phyloP scores from a whole-genome alignment of 2,113 vertebrate species.

The Pseudonaja textilis region DNA sequence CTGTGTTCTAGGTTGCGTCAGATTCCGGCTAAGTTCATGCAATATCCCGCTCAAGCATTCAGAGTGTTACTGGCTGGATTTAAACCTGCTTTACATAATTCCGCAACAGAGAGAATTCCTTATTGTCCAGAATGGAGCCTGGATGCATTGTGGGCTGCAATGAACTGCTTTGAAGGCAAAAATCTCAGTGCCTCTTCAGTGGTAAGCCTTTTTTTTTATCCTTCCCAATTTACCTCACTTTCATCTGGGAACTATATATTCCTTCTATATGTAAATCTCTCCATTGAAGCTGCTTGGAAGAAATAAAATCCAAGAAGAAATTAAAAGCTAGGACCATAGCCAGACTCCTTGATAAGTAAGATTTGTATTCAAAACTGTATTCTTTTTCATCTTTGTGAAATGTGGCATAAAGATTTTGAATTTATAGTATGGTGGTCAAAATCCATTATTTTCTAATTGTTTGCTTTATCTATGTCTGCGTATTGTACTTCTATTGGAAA shows the following conservation, averaged over 20 bases:
- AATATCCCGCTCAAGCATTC: constrained; percentile 75
- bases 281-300: neutral
- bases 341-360: neutral
- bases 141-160: constrained; percentile 78
- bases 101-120: constrained; percentile 68
- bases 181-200: constrained; percentile 73
- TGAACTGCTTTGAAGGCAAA: constrained; percentile 76
- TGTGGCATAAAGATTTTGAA: neutral
- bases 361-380: neutral
- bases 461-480: too few relatives aligned
- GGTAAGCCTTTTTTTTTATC: constrained; percentile 60
- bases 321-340: neutral
- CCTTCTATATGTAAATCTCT: neutral
- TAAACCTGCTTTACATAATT: constrained; percentile 69
- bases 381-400: neutral
- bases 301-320: neutral
- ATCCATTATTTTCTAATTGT: neutral
- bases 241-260: neutral
- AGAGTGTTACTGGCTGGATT: constrained; percentile 81
- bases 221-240: neutral
- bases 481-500: neutral
- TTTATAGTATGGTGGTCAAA: neutral
- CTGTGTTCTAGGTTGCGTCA: constrained; percentile 77
- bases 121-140: constrained; percentile 88
- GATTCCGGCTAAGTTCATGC: constrained; percentile 77